A percentile compares a stretch with the other conserved stretches of the same genome.
Evolutionary conservation across 2,888 invertebrate species (phyloP).

Genomic region (Stenolophus ochropezus): DNA sequence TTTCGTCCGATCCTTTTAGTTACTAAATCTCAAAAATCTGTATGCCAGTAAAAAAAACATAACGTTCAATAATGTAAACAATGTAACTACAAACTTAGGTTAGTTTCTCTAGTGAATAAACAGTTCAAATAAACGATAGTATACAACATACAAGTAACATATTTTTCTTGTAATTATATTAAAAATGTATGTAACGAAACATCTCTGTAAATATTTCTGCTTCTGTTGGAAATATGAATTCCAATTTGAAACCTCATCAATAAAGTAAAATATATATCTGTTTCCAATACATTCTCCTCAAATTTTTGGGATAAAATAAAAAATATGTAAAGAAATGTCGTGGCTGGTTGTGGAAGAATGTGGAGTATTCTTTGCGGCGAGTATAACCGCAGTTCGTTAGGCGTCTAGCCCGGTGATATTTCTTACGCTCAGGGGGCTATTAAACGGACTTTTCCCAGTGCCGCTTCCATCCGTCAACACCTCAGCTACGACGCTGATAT

Average conservation of each 20-base stretch:
- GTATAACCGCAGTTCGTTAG: constrained; percentile 52
- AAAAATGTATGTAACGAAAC: too few species aligned
- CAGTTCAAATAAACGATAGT: too few species aligned
- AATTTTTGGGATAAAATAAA: not conserved
- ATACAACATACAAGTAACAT: too few species aligned
- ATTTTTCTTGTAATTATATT: too few species aligned
- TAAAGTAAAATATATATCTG: not conserved
- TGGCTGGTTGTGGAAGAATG: constrained; percentile 5
- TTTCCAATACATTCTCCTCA: not conserved
- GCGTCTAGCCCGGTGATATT: constrained; percentile 51
- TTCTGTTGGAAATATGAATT: not conserved
- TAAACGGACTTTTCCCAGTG: constrained; percentile 44
- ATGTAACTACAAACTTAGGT: too few species aligned
- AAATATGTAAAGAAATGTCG: constrained; percentile 8
- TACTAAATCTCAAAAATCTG: too few species aligned
- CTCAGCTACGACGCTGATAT: constrained; percentile 14
- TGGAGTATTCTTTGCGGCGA: constrained; percentile 42
- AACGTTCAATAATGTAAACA: too few species aligned
- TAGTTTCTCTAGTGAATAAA: too few species aligned
- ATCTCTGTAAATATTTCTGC: not conserved
- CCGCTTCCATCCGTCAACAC: constrained; percentile 42
- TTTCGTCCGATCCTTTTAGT: too few species aligned
- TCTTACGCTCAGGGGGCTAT: constrained; percentile 34
- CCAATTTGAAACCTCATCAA: not conserved
- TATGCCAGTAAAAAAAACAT: too few species aligned